Percentiles rank a stretch among this genome's conserved stretches.
Evolutionary conservation across 1,140 invertebrate species (phyloP).

Genomic region (Zaprionus ghesquierei): DNA sequence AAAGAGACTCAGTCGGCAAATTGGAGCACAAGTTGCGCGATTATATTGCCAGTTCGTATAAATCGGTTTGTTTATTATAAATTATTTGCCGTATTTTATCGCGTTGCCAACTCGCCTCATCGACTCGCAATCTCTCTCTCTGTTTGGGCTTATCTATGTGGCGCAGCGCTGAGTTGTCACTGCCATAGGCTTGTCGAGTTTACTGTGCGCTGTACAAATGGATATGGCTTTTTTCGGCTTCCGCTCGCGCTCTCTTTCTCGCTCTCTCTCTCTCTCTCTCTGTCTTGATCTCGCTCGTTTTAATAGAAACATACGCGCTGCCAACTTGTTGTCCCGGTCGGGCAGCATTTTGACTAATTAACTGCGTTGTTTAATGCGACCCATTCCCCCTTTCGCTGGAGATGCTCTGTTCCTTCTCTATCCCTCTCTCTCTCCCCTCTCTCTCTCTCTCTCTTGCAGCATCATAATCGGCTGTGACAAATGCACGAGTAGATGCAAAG

Average conservation of each 20-base stretch:
- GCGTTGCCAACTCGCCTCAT: not conserved
- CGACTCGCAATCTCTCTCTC: not conserved
- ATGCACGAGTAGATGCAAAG: slow-evolving; percentile 45
- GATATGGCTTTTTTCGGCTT: not conserved
- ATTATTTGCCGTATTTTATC: slow-evolving; percentile 28
- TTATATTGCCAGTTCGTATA: slow-evolving; percentile 17
- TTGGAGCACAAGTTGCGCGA: slow-evolving; percentile 27
- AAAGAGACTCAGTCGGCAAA: slow-evolving; percentile 23
- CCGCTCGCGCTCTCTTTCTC: not conserved
- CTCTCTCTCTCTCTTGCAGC: slow-evolving; percentile 24
- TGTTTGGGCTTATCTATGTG: slow-evolving; percentile 16
- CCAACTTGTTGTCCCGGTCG: slow-evolving; percentile 68
- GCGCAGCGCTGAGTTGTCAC: not conserved
- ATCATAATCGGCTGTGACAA: slow-evolving; percentile 74
- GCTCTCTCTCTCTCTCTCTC: not conserved
- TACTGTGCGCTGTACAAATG: slow-evolving; percentile 25
- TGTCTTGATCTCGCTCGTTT: not conserved
- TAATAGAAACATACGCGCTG: slow-evolving; percentile 27
- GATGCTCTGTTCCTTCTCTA: not conserved
- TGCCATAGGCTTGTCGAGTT: slow-evolving; percentile 17
- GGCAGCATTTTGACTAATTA: slow-evolving; percentile 77
- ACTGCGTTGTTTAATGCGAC: slow-evolving; percentile 73
- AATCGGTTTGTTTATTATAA: slow-evolving; percentile 17
- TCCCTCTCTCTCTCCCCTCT: not conserved
- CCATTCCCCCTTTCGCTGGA: slow-evolving; percentile 9